A percentile compares a stretch with the other conserved stretches of the same genome.
phyloP scores from a whole-genome alignment of 2,113 vertebrate genomes.

The Pygoscelis adeliae region DNA sequence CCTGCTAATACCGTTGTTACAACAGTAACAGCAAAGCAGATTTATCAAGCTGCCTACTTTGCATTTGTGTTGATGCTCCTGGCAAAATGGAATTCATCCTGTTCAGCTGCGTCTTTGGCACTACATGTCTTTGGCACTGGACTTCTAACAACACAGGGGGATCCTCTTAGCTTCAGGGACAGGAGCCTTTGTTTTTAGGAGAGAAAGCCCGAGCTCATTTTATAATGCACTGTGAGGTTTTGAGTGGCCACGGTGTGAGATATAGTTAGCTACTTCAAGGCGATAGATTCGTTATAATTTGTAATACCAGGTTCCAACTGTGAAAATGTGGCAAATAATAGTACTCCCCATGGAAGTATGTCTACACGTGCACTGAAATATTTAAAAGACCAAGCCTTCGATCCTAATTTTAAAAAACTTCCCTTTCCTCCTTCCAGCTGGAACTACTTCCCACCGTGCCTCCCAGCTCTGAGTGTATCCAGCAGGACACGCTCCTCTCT shows the following conservation, averaged over 20 bases:
- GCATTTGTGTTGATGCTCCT: background rate
- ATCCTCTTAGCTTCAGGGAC: background rate
- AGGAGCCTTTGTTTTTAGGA: background rate
- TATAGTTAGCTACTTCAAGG: background rate
- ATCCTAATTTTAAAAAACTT: background rate
- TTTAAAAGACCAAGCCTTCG: background rate
- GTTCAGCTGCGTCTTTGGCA: slow-evolving; percentile 21
- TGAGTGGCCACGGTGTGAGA: background rate
- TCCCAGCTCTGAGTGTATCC: background rate
- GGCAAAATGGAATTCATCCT: slow-evolving; percentile 11
- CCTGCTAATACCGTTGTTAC: background rate
- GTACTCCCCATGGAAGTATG: background rate
- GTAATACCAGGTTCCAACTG: background rate
- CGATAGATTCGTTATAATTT: background rate
- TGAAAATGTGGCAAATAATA: background rate
- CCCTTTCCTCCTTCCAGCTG: background rate
- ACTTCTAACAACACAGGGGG: background rate
- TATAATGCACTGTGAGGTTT: background rate
- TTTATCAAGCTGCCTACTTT: background rate
- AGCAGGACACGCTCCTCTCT: background rate
- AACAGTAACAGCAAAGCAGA: background rate
- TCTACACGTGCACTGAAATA: background rate
- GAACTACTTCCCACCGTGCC: background rate
- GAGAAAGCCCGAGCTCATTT: background rate
- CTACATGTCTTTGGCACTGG: background rate